Base-by-base conservation (phyloP, 2,888 invertebrate genomes). In the Rutpela maculata region DNA sequence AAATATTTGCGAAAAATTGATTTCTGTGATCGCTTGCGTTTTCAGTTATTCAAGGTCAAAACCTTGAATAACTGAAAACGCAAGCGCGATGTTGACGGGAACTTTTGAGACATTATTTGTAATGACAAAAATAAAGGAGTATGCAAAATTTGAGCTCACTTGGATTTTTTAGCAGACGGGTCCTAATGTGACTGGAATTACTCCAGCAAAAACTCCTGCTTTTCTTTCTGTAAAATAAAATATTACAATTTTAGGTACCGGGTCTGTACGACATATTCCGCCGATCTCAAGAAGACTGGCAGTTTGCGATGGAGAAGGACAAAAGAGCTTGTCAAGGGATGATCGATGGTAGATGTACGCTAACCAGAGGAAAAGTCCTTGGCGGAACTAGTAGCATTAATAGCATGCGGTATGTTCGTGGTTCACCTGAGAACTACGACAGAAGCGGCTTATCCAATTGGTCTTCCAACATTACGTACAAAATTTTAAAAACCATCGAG, bases 401-500 rank as follows among this genome's bases (percentile, higher is more conserved):
- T 84, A 89, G 88, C 80, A 89, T 92, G 90, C 87, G 88, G 43
- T 90, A 90, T 83, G 80, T 85, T 5, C 78, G 85, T 80, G 79
- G 87, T 17, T 43, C 70, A 12, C 73, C 74, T 6, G 71, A 80
- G 15, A 78, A 81, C 72, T 78, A 76, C 66, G 80, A 77, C 18
- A 62, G 22, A 15, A 26, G 55, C 89, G 90, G 89, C 90, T 0
- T 85, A 88, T 67, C 60, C 0, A 18, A 68, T 0, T 83, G 76
- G 72, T 80, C 92, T 87, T 93, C 95, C 72, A 94, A 95, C 77
- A 91, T 95, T 0, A 88, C 96, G 19, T 93, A 93, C 0, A 95
- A 95, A 85, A 95, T 96, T 86, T 93, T 93, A 86, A 95, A 96
- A 87, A 95, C 95, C 0, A 91, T 95, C 87, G 96, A 96, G 50